A percentile compares a stretch with the other conserved stretches of the same genome.
phyloP scores from a whole-genome alignment of 2,797 vertebrate genomes.

The Argyrosomus regius region DNA sequence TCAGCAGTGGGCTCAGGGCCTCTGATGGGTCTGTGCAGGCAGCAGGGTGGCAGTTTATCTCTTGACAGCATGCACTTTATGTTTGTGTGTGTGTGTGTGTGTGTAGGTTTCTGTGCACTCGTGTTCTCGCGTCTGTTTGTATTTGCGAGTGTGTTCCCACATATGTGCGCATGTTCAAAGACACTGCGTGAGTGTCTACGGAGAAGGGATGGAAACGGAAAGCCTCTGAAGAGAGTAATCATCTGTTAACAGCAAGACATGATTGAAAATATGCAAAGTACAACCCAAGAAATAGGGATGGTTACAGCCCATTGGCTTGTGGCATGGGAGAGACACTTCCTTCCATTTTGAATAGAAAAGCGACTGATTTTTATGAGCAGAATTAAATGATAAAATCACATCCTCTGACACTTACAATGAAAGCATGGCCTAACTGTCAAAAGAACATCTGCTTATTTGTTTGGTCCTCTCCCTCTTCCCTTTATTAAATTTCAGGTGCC shows the following conservation, averaged over 20 bases:
- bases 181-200: constrained; percentile 71
- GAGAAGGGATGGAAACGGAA: constrained; percentile 77
- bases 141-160: constrained; percentile 42
- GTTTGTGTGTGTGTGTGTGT: constrained; percentile 17
- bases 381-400: constrained; percentile 85
- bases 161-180: constrained; percentile 68
- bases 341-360: constrained; percentile 75
- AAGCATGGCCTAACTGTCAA: constrained; percentile 79
- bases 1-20: constrained; percentile 68
- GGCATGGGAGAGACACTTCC: constrained; percentile 76
- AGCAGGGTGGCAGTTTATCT: constrained; percentile 78
- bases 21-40: constrained; percentile 69
- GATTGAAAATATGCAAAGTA: constrained; percentile 88
- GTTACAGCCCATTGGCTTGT: constrained; percentile 85
- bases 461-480: constrained; percentile 61
- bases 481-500: constrained; percentile 76
- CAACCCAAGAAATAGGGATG: constrained; percentile 79
- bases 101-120: not conserved
- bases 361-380: constrained; percentile 77
- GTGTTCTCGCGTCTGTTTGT: constrained; percentile 46
- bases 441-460: constrained; percentile 83
- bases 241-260: constrained; percentile 87
- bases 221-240: constrained; percentile 86
- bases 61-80: constrained; percentile 67
- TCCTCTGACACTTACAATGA: constrained; percentile 81